Evolutionary conservation across 2,797 vertebrate genomes (phyloP).

Genomic region (Rhinogobio ventralis): DNA sequence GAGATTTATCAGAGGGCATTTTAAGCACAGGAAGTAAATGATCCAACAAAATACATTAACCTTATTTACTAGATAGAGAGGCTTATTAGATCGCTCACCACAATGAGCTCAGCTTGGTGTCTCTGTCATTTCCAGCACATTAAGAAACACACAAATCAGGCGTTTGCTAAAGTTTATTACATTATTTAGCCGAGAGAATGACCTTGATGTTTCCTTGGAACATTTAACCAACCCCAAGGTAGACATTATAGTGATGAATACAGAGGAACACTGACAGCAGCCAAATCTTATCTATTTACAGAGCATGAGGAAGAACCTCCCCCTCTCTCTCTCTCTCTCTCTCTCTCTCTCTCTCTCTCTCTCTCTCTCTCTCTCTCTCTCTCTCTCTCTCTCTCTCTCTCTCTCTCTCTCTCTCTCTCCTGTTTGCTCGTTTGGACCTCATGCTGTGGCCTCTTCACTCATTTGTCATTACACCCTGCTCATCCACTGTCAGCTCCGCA

Average conservation of each 20-base stretch:
- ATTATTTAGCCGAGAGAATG: conserved; percentile 76
- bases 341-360: too few relatives aligned
- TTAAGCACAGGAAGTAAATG: conserved; percentile 58
- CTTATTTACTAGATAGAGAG: conserved; percentile 69
- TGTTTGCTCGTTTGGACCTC: conserved; percentile 64
- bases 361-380: conserved; percentile 16
- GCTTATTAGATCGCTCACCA: conserved; percentile 54
- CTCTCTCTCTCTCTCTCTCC: conserved; percentile 39
- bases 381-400: conserved; percentile 65
- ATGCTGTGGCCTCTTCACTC: conserved; percentile 69
- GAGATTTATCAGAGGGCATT: conserved; percentile 55
- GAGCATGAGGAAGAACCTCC: conserved; percentile 73
- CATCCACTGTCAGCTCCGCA: conserved; percentile 57
- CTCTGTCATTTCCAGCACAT: conserved; percentile 68
- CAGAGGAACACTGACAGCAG: conserved; percentile 71
- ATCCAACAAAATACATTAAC: conserved; percentile 65
- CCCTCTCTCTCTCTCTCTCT: conserved; percentile 41
- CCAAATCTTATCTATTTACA: conserved; percentile 81
- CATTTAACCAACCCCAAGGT: conserved; percentile 85
- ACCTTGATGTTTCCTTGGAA: conserved; percentile 85
- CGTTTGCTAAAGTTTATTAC: conserved; percentile 76
- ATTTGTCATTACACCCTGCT: conserved; percentile 77
- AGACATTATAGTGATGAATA: conserved; percentile 84
- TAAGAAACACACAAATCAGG: conserved; percentile 70
- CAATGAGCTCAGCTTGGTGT: conserved; percentile 53